A percentile compares a stretch with the other conserved stretches of the same genome.
Evolutionary conservation across 2,113 vertebrate genomes (phyloP).

Genomic region (Eclectus roratus): DNA sequence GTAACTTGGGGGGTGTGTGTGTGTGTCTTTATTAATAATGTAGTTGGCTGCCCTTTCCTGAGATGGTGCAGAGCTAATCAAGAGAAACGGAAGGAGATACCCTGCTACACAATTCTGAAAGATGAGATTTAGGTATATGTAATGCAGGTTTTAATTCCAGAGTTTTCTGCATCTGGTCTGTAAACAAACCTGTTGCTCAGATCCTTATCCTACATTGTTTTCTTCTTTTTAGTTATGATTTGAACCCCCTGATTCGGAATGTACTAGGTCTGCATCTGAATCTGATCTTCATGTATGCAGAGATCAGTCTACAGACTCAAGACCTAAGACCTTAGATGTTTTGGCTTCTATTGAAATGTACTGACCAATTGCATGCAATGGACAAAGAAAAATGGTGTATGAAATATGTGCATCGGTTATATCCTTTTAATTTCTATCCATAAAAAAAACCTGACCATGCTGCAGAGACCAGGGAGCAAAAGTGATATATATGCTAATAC

Average conservation of each 20-base stretch:
- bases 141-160: not conserved
- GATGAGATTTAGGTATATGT: not conserved
- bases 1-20: not conserved
- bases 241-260: not conserved
- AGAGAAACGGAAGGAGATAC: not conserved
- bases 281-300: not conserved
- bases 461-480: not conserved
- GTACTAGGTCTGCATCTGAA: not conserved
- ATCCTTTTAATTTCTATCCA: not conserved
- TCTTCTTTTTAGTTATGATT: not conserved
- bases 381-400: not conserved
- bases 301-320: not conserved
- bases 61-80: not conserved
- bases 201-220: not conserved
- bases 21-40: not conserved
- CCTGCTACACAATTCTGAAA: not conserved
- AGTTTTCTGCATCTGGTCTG: not conserved
- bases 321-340: not conserved
- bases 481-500: not conserved
- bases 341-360: not conserved
- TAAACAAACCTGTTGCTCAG: not conserved
- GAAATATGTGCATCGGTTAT: not conserved
- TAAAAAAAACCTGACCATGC: not conserved
- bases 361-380: fast-evolving
- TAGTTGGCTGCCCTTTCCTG: not conserved